Evolutionary conservation across 2,113 vertebrate species (phyloP), one percentile per base, ranked within the genome.

Genomic region (Formicarius rufipectus): DNA sequence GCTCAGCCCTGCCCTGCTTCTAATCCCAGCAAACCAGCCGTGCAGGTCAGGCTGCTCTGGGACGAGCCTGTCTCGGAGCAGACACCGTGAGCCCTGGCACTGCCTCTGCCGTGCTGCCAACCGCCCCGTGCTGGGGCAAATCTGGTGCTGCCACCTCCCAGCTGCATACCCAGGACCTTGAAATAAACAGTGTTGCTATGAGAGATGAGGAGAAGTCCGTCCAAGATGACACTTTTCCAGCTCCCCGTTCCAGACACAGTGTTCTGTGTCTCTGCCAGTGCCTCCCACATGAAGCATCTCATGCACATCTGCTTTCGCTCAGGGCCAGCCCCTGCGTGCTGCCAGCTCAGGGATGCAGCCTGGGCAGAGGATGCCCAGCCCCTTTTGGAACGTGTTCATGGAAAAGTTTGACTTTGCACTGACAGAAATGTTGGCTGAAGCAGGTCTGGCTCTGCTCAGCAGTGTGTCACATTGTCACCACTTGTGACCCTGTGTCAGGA

Each of bases 301-400:
- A 0, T 5, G 2, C 77, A 5, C 87, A 40, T 89, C 93, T 93
- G 91, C 78, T 49, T 90, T 79, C n/a, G 80, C 76, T 93, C 95
- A 74, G 30, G 37, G 72, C 64, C 90, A 90, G 66, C 44, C 44
- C 18, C 44, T 45, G 44, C 44, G 18, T 9, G 44, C 44, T 93
- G 95, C 80, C 73, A 28, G 69, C 7, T 2, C 4, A 2, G 68
- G 76, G 76, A 17, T 0, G 2, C 21, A 28, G 69, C 50, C 50
- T 0, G 14, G 44, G 64, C 59, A 52, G 40, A 56, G 59, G 40
- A 11, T 2, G 35, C 33, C 39, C 4, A 0, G 7, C 22, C 55
- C 50, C 53, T 30, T 42, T 35, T 22, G 83, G 37, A 56, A 40
- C 0, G 2, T 0, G 2, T 6, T 60, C 8, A 0, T 0, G 3